Evolutionary conservation across 2,888 invertebrate species (phyloP), one percentile per base, ranked within the genome.

Genomic region (Platerodrilus igneus): DNA sequence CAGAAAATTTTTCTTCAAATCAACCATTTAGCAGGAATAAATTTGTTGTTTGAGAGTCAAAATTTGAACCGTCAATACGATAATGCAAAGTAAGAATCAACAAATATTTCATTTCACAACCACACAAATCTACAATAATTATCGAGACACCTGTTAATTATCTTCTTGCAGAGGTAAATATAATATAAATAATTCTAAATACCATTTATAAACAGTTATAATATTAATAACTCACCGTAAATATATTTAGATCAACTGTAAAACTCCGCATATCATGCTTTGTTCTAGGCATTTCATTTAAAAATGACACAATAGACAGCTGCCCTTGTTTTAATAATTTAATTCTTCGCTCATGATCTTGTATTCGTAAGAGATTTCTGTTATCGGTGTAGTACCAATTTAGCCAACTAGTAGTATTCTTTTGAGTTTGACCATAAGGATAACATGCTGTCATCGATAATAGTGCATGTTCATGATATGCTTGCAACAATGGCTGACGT

Each of bases 221-320:
- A 31, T 9, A 26, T 15, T 9, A 35, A 30, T n/a, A n/a, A 59
- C 74, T 74, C 62, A 85, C 86, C 38, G 81, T 83, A 51, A 80
- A 86, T 8, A 91, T 70, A 14, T 81, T 78, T 37, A 95, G 75
- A 69, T 97, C 97, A 15, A 95, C 86, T 1, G 86, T 79, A 56
- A 95, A 93, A 9, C 91, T 88, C 63, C 83, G 78, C 6, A 86
- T 77, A 64, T 93, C 90, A 60, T 97, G 96, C 30, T 79, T 77
- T 0, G 93, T 90, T 52, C 78, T 78, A 0, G 96, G 95, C 68
- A 95, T 73, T 53, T 86, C 82, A 2, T 83, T 80, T 19, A 97
- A 69, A 56, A 83, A 84, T 0, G 89, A 82, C 0, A 94, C 85
- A 3, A 96, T 83, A 41, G 83, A 78, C 27, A 88, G 60, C 36